These are phyloP conservation scores for Casuarius casuarius DNA, from an alignment of 2,113 vertebrate genomes.

Conservation along the genomic window DNA sequence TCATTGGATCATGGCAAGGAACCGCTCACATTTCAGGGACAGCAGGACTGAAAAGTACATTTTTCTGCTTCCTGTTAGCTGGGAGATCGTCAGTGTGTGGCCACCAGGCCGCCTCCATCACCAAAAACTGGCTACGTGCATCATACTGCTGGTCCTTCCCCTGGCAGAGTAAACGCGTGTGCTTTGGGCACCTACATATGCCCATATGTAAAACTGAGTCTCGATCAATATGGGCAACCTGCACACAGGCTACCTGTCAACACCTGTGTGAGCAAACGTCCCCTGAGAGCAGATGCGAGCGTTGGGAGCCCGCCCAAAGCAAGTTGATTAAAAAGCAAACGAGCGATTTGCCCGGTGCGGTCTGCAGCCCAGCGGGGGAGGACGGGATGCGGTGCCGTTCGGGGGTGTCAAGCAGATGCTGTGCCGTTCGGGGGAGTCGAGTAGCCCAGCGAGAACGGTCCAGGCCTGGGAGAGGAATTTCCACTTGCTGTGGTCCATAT, in stretches of 20 bases:
- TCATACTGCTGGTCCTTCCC: background rate
- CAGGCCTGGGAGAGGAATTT: background rate
- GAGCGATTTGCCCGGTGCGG: background rate
- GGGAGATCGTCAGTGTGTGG: too few species aligned
- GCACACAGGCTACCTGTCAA: background rate
- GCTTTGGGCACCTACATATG: background rate
- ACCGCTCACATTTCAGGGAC: too few species aligned
- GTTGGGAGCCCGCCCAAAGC: background rate
- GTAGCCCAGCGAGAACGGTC: background rate
- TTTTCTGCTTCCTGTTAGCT: too few species aligned
- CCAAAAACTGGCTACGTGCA: background rate
- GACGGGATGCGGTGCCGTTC: background rate
- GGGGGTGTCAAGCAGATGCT: background rate
- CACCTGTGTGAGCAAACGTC: background rate
- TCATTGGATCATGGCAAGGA: too few species aligned
- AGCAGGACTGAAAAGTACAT: too few species aligned
- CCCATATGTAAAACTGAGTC: background rate
- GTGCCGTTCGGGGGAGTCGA: background rate
- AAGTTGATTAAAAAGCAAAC: background rate
- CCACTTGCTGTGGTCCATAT: background rate
- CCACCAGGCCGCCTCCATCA: too few species aligned
- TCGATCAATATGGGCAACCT: background rate
- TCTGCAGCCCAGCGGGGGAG: background rate
- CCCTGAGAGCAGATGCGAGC: rapidly evolving
- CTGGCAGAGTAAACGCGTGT: background rate